Evolutionary conservation across 2,797 vertebrate species (phyloP).

Genomic region (Craterocephalus amniculus): DNA sequence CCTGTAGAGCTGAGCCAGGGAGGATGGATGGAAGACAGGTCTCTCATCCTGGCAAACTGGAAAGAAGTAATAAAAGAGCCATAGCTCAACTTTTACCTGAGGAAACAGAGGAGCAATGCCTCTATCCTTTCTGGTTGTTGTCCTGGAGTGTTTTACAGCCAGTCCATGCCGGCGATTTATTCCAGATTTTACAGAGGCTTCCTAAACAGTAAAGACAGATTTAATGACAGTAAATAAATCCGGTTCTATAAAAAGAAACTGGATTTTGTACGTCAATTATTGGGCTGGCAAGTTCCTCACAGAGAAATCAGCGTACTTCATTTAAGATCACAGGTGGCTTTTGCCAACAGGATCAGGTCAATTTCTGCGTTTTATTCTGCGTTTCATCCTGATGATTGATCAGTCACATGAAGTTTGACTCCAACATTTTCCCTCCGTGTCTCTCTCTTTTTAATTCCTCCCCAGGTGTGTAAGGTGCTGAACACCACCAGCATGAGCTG

Average conservation of each 20-base stretch:
- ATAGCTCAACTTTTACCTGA: constrained; percentile 68
- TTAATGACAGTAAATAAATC: constrained; percentile 61
- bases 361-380: no score
- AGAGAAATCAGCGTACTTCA: constrained; percentile 40
- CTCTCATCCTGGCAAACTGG: constrained; percentile 70
- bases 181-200: constrained; percentile 53
- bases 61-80: constrained; percentile 77
- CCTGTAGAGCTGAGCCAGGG: constrained; percentile 53
- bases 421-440: constrained; percentile 3
- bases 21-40: constrained; percentile 69
- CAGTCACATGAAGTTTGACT: constrained; percentile 13
- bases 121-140: constrained; percentile 67
- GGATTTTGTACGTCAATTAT: constrained; percentile 58
- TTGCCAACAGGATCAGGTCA: constrained; percentile 23
- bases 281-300: constrained; percentile 24
- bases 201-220: constrained; percentile 57
- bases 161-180: constrained; percentile 55
- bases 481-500: constrained; percentile 92
- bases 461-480: constrained; percentile 92
- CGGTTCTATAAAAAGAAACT: constrained; percentile 43
- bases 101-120: constrained; percentile 62
- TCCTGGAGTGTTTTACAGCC: constrained; percentile 63
- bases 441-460: neutral
- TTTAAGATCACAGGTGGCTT: constrained; percentile 45
- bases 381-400: no score